Conservation (phyloP, 2,888 invertebrate genomes). For the Punctoribates punctum region DNA sequence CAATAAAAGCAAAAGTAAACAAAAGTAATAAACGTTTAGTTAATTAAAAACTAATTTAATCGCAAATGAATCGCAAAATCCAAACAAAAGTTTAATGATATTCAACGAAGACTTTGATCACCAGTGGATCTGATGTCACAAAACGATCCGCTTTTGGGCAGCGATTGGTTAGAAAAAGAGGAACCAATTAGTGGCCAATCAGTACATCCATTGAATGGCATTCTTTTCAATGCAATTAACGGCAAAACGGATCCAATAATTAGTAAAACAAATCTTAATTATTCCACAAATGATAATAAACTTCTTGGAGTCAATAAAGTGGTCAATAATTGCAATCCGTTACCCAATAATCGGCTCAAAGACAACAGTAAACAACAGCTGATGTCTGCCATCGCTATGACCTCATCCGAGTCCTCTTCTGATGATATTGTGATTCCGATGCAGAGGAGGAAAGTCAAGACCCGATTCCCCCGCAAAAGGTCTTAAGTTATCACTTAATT, state of each 20-base stretch:
- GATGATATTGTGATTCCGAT: conserved; percentile 39
- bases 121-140: not conserved
- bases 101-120: not conserved
- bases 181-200: not conserved
- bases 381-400: conserved; percentile 36
- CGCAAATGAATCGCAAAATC: not conserved
- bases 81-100: not conserved
- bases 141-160: conserved; percentile 16
- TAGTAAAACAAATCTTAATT: too few species aligned
- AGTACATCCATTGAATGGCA: not conserved
- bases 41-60: too few species aligned
- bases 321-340: not conserved
- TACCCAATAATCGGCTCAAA: not conserved
- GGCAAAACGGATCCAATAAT: too few species aligned
- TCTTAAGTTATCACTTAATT: not conserved
- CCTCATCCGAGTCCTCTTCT: conserved; percentile 26
- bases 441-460: conserved; percentile 25
- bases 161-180: not conserved
- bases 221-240: not conserved
- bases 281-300: too few species aligned
- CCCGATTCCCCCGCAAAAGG: conserved; percentile 28
- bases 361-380: conserved; percentile 11
- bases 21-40: too few species aligned
- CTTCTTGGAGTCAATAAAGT: too few species aligned
- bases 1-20: too few species aligned